Evolutionary conservation across 2,888 invertebrate genomes (phyloP), one percentile per base, ranked within the genome.

Genomic region (Polydesmus complanatus): DNA sequence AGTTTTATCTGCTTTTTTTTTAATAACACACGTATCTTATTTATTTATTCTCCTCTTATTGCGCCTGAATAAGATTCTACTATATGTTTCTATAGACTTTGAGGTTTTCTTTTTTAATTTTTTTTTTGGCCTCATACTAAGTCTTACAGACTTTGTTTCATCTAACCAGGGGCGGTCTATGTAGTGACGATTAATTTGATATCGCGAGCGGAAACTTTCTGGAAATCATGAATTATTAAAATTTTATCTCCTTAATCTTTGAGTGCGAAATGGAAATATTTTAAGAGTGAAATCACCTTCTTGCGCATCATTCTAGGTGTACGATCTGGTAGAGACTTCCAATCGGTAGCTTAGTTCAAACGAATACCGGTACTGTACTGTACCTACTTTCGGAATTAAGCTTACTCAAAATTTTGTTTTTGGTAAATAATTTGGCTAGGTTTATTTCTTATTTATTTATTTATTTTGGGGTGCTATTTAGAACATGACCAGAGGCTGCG

Each of bases 241-340:
- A 37, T 37, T 37, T 37, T 37, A 37, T 37, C 37, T 37, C 14
- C 8, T 8, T 8, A 37, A 14, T 37, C 37, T 14, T 37, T 14
- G 14, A 14, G 37, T 37, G 37, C 37, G 3, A 37, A 37, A 8
- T 14, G 3, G 14, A 37, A 37, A 14, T 37, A 37, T 14, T 37
- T n/a, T 37, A 8, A 37, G 14, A 37, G 37, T 37, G 14, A 37
- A 37, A 37, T 37, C 37, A 14, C 14, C 37, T 37, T 37, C 37
- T 14, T 8, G 37, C 14, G 14, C 37, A 37, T 37, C 37, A 14
- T 37, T 85, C 71, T 90, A 89, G 0, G 90, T 83, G 77, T 93
- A 94, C 0, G 82, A 78, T 56, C 79, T 80, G 0, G 83, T 81
- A 0, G 93, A 93, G 73, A 92, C 93, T 73, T 94, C 94, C 58